phyloP scores from a whole-genome alignment of 30 jellyfish, hydroid and myxozoan genomes.

The Aurelia aurita complex sp. Pacific region DNA sequence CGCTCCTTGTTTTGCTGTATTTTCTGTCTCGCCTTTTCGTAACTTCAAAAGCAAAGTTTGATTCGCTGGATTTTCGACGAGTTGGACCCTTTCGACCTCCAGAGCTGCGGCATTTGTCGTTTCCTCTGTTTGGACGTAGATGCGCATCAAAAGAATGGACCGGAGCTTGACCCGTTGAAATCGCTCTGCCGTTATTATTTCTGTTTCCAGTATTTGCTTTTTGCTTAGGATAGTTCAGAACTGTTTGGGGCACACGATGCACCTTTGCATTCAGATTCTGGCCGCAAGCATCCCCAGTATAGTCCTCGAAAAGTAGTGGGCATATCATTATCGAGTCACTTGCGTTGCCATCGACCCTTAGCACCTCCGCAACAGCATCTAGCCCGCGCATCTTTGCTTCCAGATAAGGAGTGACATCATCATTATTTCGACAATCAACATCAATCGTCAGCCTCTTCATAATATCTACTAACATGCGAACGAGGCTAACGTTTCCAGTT shows the following conservation, averaged over 20 bases:
- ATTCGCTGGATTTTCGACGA: too few species aligned
- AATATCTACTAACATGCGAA: constrained; percentile 32
- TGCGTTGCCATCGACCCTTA: constrained; percentile 60
- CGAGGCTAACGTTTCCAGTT: constrained; percentile 49
- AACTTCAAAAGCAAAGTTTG: too few species aligned
- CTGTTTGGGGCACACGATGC: too few species aligned
- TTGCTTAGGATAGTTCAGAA: too few species aligned
- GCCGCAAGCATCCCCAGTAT: not conserved
- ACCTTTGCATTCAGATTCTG: too few species aligned
- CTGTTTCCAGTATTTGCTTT: too few species aligned
- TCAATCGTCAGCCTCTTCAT: constrained; percentile 47
- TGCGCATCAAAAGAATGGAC: too few species aligned
- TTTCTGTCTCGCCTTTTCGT: not conserved
- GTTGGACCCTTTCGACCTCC: too few species aligned
- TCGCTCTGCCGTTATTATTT: too few species aligned
- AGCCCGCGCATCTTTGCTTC: constrained; percentile 66
- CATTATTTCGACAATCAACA: constrained; percentile 61
- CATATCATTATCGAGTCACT: constrained; percentile 40
- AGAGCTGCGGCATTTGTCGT: too few species aligned
- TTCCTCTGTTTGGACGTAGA: too few species aligned
- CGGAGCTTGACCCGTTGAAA: too few species aligned
- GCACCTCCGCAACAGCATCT: constrained; percentile 43
- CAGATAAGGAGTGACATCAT: constrained; percentile 75
- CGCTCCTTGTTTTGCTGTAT: not conserved
- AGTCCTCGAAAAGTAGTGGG: constrained; percentile 43